Base-by-base conservation (phyloP, 1,140 invertebrate species). In the Drosophila repletoides region DNA sequence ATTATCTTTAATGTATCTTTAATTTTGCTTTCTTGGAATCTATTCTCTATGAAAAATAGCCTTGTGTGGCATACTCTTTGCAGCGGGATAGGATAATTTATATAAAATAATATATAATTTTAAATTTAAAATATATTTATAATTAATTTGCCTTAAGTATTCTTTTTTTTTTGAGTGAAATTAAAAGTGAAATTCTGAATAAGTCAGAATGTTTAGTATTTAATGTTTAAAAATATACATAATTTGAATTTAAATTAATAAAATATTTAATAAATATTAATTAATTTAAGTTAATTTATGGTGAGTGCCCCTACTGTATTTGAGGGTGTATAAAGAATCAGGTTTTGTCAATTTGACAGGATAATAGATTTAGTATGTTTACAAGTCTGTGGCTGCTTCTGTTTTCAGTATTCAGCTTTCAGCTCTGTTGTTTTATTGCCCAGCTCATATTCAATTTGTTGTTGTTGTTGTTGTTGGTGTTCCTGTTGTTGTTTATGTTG, bases 321-420 rank as follows among this genome's bases (percentile, higher is more conserved):
- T 45, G 29, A 12, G 26, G 31, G 14, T 17, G 60, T 51, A 53
- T 58, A 60, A 73, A 61, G 31, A 73, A 61, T 69, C 15, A 24
- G 36, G 56, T 34, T 48, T 69, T 65, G 51, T 66, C 46, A 56
- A 59, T 63, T 61, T 64, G 51, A 63, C 49, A 67, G 67, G 12
- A 65, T 84, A 84, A 79, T 84, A 84, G 71, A 84, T 84, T 84
- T 79, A 72, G 79, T 72, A 63, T 84, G 72, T 46, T 73, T 52
- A 45, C 53, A 74, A 60, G 61, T 46, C 51, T 76, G 67, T 63
- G 46, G 59, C 52, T 59, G 38, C 55, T 29, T 26, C 12, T 49
- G 22, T 45, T 60, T 49, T 63, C 33, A 46, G n/a, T 28, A 5
- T 56, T 29, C 65, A 17, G 36, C 33, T 45, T 61, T 38, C 43